Conservation (phyloP, 1,140 invertebrate species). For the Caenorhabditis tropicalis region DNA sequence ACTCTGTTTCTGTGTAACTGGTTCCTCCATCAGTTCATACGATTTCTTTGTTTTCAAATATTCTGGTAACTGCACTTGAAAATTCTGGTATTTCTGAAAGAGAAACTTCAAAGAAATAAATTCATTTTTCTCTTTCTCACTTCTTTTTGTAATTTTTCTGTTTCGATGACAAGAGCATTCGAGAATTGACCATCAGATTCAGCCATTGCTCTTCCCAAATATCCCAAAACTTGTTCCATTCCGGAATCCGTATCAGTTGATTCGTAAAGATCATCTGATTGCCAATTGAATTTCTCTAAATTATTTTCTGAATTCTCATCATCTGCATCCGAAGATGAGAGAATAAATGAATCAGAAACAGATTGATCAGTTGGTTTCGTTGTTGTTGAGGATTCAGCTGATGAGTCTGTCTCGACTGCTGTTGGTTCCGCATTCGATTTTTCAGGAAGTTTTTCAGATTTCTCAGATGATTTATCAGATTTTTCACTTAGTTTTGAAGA, state of each 20-base stretch:
- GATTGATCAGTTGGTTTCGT: background rate
- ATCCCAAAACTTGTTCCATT: background rate
- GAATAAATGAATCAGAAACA: background rate
- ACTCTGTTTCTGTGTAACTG: background rate
- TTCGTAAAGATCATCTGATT: background rate
- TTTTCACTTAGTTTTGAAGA: background rate
- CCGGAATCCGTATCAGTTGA: slow-evolving; percentile 4
- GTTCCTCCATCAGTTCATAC: slow-evolving; percentile 5
- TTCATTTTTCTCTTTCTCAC: too few species aligned
- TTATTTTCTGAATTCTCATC: background rate
- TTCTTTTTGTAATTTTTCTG: background rate
- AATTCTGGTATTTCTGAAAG: background rate
- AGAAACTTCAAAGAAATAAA: background rate
- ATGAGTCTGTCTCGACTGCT: too few species aligned
- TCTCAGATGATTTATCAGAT: background rate
- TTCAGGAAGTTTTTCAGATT: background rate
- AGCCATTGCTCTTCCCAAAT: background rate
- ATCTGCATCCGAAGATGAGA: background rate
- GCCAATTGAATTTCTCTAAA: background rate
- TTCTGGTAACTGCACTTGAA: background rate
- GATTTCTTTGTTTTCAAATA: background rate
- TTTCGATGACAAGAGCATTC: background rate
- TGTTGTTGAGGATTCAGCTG: background rate
- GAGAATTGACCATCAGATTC: background rate
- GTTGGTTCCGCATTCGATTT: background rate